These are phyloP conservation scores for Halcyon badia DNA, from an alignment of 2,797 vertebrate genomes.

Conservation along the genomic window DNA sequence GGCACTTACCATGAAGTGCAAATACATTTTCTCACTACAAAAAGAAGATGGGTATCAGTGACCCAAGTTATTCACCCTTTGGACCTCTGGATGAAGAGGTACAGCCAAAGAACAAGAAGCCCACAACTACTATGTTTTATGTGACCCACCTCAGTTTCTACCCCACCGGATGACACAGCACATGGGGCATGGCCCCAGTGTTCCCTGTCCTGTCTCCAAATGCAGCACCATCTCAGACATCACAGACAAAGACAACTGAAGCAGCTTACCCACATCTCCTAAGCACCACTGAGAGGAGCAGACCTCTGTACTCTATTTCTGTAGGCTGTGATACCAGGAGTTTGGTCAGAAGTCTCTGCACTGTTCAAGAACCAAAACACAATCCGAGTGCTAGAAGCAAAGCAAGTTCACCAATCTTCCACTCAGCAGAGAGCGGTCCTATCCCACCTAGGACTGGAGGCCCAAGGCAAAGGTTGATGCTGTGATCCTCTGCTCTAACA, in stretches of 20 bases:
- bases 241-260: not conserved
- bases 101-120: not conserved
- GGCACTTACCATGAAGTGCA: accelerated
- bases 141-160: not conserved
- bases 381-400: not conserved
- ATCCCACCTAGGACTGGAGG: not conserved
- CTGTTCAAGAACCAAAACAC: not conserved
- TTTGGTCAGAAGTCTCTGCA: not conserved
- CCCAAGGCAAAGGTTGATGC: conserved; percentile 48
- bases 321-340: not conserved
- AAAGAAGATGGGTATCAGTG: accelerated
- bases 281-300: not conserved
- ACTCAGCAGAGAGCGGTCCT: not conserved
- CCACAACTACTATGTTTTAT: accelerated
- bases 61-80: not conserved
- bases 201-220: not conserved
- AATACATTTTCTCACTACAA: not conserved
- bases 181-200: accelerated
- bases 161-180: not conserved
- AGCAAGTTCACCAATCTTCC: not conserved
- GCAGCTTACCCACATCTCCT: not conserved
- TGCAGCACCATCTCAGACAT: accelerated
- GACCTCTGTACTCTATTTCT: accelerated
- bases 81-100: not conserved
- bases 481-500: conserved; percentile 64